These are phyloP conservation scores for Busseola fusca DNA, from an alignment of 2,888 invertebrate species.

Conservation along the genomic window DNA sequence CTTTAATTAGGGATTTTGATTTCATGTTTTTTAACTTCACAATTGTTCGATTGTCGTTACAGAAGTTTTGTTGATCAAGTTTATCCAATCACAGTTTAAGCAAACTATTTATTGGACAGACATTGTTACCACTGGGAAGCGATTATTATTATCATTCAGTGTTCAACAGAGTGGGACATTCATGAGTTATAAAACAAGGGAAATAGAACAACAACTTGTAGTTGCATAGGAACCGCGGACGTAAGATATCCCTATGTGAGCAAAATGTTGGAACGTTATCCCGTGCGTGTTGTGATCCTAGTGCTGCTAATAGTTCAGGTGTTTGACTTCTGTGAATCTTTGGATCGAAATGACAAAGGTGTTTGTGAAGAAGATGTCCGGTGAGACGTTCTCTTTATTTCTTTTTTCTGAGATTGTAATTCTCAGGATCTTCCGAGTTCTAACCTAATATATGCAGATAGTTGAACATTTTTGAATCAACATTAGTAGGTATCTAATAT, in stretches of 20 bases:
- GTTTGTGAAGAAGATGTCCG: slow-evolving; percentile 32
- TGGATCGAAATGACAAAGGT: slow-evolving; percentile 27
- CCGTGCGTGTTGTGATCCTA: slow-evolving; percentile 25
- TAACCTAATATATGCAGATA: not conserved
- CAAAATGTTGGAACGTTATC: slow-evolving; percentile 39
- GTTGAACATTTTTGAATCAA: not conserved
- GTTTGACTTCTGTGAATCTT: slow-evolving; percentile 39
- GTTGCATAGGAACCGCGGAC: slow-evolving; percentile 26
- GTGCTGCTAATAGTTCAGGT: slow-evolving; percentile 27
- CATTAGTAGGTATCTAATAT: not conserved
- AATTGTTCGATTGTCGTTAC: slow-evolving; percentile 24
- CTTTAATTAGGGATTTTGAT: slow-evolving; percentile 38
- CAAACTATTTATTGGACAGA: slow-evolving; percentile 9
- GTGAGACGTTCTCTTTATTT: slow-evolving; percentile 52
- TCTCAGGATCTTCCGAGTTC: not conserved
- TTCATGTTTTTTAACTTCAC: slow-evolving; percentile 28
- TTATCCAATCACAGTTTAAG: slow-evolving; percentile 13
- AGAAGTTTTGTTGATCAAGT: slow-evolving; percentile 25
- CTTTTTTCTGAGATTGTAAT: not conserved
- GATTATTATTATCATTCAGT: slow-evolving; percentile 51
- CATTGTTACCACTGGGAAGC: slow-evolving; percentile 27
- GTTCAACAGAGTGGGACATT: slow-evolving; percentile 30
- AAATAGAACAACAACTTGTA: slow-evolving; percentile 41
- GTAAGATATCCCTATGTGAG: slow-evolving; percentile 41
- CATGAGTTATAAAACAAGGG: slow-evolving; percentile 49